A percentile compares a stretch with the other conserved stretches of the same genome.
These are phyloP conservation scores for Drosophila pallidifrons DNA, from an alignment of 1,140 invertebrate genomes.

Conservation along the genomic window DNA sequence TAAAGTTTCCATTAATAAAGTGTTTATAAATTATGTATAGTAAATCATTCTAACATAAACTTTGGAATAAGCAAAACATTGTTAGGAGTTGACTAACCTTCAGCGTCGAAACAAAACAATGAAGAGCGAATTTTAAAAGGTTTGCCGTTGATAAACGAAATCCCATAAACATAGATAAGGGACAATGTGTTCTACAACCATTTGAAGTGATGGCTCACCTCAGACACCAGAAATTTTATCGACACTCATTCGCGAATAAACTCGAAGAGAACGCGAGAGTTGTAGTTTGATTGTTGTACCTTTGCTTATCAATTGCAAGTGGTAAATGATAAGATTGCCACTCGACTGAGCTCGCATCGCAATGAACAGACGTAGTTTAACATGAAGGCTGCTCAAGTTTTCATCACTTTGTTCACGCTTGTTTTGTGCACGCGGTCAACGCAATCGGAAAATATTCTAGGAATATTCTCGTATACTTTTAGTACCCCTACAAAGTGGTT, in stretches of 20 bases:
- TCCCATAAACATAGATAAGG: not conserved
- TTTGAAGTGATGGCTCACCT: not conserved
- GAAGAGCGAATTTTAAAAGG: not conserved
- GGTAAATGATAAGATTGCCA: slow-evolving; percentile 17
- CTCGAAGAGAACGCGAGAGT: not conserved
- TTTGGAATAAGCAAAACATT: no score
- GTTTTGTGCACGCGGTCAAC: not conserved
- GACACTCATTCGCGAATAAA: not conserved
- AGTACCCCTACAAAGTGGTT: slow-evolving; percentile 24
- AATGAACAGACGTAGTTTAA: slow-evolving; percentile 12
- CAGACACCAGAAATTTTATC: not conserved
- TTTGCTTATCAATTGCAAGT: not conserved
- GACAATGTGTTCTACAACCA: not conserved
- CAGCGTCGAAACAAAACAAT: no score
- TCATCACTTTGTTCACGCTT: slow-evolving; percentile 12
- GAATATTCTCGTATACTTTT: slow-evolving; percentile 40
- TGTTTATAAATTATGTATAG: no score
- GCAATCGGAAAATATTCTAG: slow-evolving; percentile 41
- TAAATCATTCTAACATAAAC: no score
- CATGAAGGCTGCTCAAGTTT: slow-evolving; percentile 23
- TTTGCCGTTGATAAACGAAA: not conserved
- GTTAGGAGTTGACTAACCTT: no score
- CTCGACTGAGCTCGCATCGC: not conserved
- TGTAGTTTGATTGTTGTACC: not conserved
- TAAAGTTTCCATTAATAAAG: no score